Conservation (phyloP, 1,140 invertebrate genomes). For the Chrysomallon squamiferum region DNA sequence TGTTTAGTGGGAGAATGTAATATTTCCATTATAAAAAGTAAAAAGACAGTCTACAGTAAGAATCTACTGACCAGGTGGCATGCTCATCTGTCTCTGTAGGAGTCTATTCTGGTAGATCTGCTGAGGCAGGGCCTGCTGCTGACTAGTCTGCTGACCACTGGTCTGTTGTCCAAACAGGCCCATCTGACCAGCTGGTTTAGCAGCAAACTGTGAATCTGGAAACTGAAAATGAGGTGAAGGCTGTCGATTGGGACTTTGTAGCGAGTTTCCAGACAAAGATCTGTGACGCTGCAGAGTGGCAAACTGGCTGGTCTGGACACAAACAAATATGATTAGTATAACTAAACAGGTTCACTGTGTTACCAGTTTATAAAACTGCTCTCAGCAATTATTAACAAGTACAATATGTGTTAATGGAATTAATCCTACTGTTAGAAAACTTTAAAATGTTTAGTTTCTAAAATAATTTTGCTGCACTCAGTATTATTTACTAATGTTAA, state of each 20-base stretch:
- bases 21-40: too few species aligned
- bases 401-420: too few species aligned
- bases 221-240: conserved; percentile 45
- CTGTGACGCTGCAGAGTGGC: conserved; percentile 39
- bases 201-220: conserved; percentile 37
- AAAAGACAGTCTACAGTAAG: too few species aligned
- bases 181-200: conserved; percentile 27
- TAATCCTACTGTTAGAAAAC: too few species aligned
- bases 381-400: too few species aligned
- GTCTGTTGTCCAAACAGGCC: conserved; percentile 24
- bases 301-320: conserved; percentile 38
- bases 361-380: too few species aligned
- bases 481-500: too few species aligned
- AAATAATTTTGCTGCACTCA: too few species aligned
- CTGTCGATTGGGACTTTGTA: conserved; percentile 34
- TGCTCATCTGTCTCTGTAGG: conserved; percentile 50
- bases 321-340: neutral
- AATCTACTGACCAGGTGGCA: conserved; percentile 36
- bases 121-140: conserved; percentile 36
- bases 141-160: conserved; percentile 21
- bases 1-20: too few species aligned
- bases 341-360: too few species aligned
- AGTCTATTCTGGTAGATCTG: conserved; percentile 38
- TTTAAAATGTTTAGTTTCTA: too few species aligned
- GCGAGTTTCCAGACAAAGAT: conserved; percentile 48